Conservation (phyloP, 2,888 invertebrate genomes). For the Drosophila birchii region DNA sequence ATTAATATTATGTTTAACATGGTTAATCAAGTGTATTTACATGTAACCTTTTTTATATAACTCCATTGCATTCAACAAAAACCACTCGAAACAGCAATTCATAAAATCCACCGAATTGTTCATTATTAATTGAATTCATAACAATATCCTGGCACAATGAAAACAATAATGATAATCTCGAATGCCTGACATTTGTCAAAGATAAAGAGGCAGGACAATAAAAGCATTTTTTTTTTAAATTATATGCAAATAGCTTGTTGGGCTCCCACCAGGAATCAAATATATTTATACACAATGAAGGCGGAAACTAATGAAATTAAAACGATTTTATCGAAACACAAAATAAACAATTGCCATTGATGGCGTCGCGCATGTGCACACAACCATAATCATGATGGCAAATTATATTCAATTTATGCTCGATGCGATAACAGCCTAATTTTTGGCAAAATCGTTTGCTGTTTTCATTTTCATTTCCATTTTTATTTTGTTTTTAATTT, state of each 20-base stretch:
- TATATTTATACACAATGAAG: conserved; percentile 20
- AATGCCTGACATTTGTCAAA: conserved; percentile 56
- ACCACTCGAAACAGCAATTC: conserved; percentile 25
- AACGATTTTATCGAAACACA: conserved; percentile 57
- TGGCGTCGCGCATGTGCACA: conserved; percentile 28
- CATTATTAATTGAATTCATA: conserved; percentile 63
- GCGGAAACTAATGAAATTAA: conserved; percentile 67
- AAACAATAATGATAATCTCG: conserved; percentile 52
- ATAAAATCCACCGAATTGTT: conserved; percentile 28
- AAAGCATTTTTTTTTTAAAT: conserved; percentile 15
- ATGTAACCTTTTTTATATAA: background rate
- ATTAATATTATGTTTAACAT: conserved; percentile 1
- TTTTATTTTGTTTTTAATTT: conserved; percentile 34
- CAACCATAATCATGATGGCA: conserved; percentile 24
- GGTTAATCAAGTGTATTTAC: conserved; percentile 2
- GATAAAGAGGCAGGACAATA: conserved; percentile 40
- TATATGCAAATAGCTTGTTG: conserved; percentile 58
- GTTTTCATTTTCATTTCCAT: background rate
- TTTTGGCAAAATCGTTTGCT: conserved; percentile 7
- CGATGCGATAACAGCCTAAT: conserved; percentile 22
- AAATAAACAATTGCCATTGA: conserved; percentile 40
- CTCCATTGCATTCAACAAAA: background rate
- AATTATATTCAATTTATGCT: conserved; percentile 45
- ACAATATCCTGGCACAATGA: conserved; percentile 48
- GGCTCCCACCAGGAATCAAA: conserved; percentile 41